phyloP scores from a whole-genome alignment of 2,113 vertebrate species.

The Muntiacus muntjak region DNA sequence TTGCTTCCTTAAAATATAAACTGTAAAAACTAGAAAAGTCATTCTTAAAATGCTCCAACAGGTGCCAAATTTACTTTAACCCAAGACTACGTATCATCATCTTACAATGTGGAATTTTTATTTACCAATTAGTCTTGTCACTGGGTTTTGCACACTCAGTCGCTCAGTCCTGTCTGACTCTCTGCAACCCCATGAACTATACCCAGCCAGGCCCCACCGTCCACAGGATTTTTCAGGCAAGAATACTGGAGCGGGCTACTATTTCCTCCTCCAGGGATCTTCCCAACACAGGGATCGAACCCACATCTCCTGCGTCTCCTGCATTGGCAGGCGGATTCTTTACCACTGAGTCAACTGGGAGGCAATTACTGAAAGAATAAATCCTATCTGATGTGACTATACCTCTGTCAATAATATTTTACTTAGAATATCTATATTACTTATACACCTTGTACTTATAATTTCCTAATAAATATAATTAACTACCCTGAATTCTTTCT shows the following conservation, averaged over 20 bases:
- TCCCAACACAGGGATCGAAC: not conserved
- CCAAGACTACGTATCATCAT: not conserved
- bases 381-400: not conserved
- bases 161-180: not conserved
- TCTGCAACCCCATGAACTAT: not conserved
- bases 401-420: not conserved
- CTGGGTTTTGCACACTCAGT: not conserved
- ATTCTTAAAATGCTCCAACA: not conserved
- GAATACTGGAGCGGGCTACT: not conserved
- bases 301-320: not conserved
- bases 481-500: not conserved
- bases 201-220: not conserved
- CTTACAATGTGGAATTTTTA: not conserved
- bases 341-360: not conserved
- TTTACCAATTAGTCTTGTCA: not conserved
- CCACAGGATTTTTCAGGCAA: not conserved
- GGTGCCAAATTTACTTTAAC: not conserved
- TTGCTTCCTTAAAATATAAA: not conserved
- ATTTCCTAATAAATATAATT: not conserved
- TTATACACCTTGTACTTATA: not conserved
- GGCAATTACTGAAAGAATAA: not conserved
- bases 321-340: not conserved
- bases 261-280: not conserved
- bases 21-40: not conserved
- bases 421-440: not conserved